Evolutionary conservation across 2,797 vertebrate species (phyloP), one percentile per base, ranked within the genome.

Genomic region (Pangasius larnaudii): DNA sequence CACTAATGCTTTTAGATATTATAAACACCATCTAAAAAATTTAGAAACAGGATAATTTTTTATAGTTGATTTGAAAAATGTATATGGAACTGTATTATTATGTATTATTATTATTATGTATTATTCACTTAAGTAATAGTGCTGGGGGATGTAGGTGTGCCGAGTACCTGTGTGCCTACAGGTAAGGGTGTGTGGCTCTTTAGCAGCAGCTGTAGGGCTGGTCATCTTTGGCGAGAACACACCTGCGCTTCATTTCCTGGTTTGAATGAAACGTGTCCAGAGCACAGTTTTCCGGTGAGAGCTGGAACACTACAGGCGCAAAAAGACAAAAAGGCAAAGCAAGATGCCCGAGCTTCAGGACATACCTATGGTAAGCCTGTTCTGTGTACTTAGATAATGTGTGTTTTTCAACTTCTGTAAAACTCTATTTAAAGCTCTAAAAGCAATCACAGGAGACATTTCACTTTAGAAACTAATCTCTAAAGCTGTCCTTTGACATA

Each of bases 331-430:
- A 18, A 84, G 30, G 58, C 53, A 53, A 88, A 91, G 88, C 63
- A 81, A 83, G 90, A 96, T 96, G 95, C 91, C 93, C 69, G 92
- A 91, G 33, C 87, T 84, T 86, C 87, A 93, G 71, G 95, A 91
- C 84, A 94, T 89, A 46, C 94, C 94, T 85, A 89, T 96, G 95
- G 96, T 96, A 89, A 95, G 89, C 51, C 0, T 72, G 67, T 11
- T 69, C 42, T 75, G 39, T 61, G 27, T 30, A 6, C 22, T 65
- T 33, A 11, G 16, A 83, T 19, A 33, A 49, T 5, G 10, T 83
- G 1, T 65, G 16, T 65, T 22, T 46, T 51, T 67, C 63, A 67
- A 7, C 30, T 8, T 22, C 9, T 67, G 80, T 46, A 65, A 82
- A 30, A 30, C 59, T 18, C 18, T 33, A 33, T 83, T 61, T 63